Conservation (phyloP, 2,797 vertebrate genomes). For the Rhinella marina region DNA sequence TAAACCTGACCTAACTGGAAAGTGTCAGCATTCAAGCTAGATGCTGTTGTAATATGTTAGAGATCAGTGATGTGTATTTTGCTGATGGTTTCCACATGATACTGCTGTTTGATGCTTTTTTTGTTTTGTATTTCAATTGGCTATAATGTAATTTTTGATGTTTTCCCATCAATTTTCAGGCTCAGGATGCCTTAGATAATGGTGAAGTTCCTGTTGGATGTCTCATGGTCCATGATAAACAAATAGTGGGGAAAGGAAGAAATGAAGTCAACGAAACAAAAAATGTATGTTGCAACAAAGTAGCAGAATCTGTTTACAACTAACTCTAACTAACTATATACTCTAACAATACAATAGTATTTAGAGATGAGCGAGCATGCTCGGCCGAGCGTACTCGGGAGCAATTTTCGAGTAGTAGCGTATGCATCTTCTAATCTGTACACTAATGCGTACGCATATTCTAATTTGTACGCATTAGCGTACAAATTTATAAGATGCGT, state of each 20-base stretch:
- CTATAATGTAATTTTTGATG: background rate
- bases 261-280: slow-evolving; percentile 95
- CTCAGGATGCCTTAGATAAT: slow-evolving; percentile 82
- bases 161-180: slow-evolving; percentile 74
- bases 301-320: too few species aligned
- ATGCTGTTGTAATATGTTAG: background rate
- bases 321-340: too few species aligned
- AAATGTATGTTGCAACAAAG: slow-evolving; percentile 79
- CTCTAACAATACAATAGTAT: too few species aligned
- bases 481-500: too few species aligned
- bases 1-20: background rate
- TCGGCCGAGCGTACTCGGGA: too few species aligned
- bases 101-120: background rate
- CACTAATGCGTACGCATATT: too few species aligned
- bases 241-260: slow-evolving; percentile 84
- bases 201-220: slow-evolving; percentile 94
- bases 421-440: too few species aligned
- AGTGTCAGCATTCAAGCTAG: background rate
- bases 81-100: background rate
- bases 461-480: too few species aligned
- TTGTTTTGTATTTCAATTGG: background rate
- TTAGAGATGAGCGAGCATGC: too few species aligned
- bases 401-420: too few species aligned
- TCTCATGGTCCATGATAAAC: slow-evolving; percentile 84
- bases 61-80: background rate